These are phyloP conservation scores for Heterodera schachtii DNA, from an alignment of 1,140 invertebrate genomes.

Conservation along the genomic window DNA sequence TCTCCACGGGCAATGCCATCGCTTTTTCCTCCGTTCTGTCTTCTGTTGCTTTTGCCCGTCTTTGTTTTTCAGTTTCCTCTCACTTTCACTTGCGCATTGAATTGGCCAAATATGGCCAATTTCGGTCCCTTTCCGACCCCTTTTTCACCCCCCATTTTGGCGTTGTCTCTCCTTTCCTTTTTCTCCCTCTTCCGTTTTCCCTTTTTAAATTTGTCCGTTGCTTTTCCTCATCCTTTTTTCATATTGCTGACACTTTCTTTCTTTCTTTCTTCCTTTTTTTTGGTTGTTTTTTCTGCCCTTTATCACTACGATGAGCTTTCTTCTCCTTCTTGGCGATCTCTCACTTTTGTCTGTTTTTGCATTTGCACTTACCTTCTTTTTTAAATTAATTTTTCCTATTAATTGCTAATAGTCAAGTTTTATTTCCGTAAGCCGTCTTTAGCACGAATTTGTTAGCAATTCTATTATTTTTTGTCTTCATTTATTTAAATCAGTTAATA, in stretches of 20 bases:
- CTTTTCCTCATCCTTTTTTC: background rate
- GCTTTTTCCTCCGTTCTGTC: constrained; percentile 1
- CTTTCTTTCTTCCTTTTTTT: background rate
- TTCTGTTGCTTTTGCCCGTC: background rate
- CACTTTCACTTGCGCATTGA: constrained; percentile 11
- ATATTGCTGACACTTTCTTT: background rate
- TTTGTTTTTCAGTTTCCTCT: background rate
- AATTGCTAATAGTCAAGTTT: no score
- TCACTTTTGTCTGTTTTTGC: background rate
- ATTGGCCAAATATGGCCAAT: constrained; percentile 13
- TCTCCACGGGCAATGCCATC: background rate
- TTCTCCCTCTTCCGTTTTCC: background rate
- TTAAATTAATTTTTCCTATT: no score
- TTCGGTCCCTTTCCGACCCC: background rate
- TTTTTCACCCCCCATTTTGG: background rate
- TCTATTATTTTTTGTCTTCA: no score
- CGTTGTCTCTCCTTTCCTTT: background rate
- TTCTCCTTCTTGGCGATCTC: background rate
- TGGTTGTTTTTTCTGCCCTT: background rate
- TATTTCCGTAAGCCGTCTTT: no score
- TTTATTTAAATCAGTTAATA: background rate
- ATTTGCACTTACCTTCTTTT: background rate
- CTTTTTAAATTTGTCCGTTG: background rate
- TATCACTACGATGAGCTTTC: background rate
- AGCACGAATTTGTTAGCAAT: no score